These are phyloP conservation scores for Eubucco bourcierii DNA, from an alignment of 2,113 vertebrate genomes.

Conservation along the genomic window DNA sequence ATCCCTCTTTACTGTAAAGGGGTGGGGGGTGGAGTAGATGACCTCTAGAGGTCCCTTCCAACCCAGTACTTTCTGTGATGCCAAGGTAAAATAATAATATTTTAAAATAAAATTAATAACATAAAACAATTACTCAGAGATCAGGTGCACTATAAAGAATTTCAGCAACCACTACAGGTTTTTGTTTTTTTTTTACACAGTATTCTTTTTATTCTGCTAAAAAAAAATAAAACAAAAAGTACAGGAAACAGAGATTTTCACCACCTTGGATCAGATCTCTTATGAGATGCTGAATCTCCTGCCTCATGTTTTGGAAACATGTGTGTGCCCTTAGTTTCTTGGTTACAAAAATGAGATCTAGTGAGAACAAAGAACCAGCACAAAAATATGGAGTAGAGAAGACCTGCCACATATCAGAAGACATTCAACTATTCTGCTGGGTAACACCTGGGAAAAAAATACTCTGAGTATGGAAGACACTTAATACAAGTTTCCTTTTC, in stretches of 20 bases:
- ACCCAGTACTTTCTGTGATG: no score
- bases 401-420: not conserved
- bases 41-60: no score
- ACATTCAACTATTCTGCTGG: not conserved
- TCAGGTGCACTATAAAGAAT: not conserved
- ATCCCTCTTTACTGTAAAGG: no score
- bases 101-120: no score
- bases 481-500: not conserved
- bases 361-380: not conserved
- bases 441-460: not conserved
- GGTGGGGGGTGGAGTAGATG: no score
- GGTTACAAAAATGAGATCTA: not conserved
- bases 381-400: not conserved
- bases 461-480: not conserved
- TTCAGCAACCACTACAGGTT: fast-evolving
- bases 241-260: not conserved
- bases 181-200: not conserved
- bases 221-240: not conserved
- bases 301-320: not conserved
- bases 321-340: not conserved
- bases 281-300: not conserved
- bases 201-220: slow-evolving; percentile 8
- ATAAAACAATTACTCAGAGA: no score
- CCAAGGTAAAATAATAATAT: no score
- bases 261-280: not conserved